Evolutionary conservation across 2,113 vertebrate species (phyloP).

Genomic region (Meles meles): DNA sequence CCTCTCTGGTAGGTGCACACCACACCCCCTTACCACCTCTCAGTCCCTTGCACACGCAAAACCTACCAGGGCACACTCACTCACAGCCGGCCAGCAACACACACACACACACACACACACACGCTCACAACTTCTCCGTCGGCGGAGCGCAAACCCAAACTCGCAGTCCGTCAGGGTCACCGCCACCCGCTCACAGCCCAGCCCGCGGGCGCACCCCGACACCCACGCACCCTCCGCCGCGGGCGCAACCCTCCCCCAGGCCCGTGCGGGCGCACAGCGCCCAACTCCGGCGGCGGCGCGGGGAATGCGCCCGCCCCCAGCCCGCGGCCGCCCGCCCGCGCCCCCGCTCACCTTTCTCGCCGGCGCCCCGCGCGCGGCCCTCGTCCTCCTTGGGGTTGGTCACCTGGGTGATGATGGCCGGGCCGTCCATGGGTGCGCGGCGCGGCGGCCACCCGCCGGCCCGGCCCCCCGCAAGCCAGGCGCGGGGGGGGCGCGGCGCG

Average conservation of each 20-base stretch:
- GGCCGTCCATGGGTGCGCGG: no score
- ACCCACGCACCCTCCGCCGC: slow-evolving; percentile 26
- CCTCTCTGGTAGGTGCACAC: background rate
- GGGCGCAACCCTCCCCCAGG: slow-evolving; percentile 21
- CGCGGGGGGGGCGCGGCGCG: no score
- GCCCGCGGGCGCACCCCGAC: slow-evolving; percentile 24
- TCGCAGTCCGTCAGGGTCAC: background rate
- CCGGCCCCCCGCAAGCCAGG: no score
- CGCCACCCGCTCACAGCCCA: background rate
- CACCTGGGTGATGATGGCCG: slow-evolving; percentile 93
- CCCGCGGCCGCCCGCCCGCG: background rate
- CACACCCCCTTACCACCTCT: background rate
- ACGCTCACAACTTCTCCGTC: slow-evolving; percentile 28
- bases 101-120: background rate
- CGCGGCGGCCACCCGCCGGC: no score
- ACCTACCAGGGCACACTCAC: background rate
- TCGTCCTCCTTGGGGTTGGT: slow-evolving; percentile 99
- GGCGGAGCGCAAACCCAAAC: background rate
- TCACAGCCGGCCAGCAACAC: background rate
- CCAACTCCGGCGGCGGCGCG: no score
- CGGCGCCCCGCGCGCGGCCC: slow-evolving; percentile 87
- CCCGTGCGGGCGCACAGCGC: background rate
- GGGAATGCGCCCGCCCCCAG: background rate
- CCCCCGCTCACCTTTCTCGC: slow-evolving; percentile 93
- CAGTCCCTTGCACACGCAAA: background rate